Percentiles rank a stretch among this genome's conserved stretches.
Conservation (phyloP, 2,113 vertebrate species). For the Tinamus guttatus region DNA sequence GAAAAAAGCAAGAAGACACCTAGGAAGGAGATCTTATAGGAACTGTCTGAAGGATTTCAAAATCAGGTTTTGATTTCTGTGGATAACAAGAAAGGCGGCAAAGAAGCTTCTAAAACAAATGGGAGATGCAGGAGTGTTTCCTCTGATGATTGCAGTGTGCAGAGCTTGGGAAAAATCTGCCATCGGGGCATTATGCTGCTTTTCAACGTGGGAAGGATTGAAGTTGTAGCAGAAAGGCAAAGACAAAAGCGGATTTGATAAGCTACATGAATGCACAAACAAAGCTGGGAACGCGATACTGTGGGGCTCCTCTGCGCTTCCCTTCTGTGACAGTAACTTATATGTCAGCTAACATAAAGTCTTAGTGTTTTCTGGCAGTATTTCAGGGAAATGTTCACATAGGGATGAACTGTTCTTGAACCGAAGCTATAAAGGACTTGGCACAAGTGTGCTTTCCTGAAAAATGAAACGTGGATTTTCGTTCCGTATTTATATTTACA, state of each 20-base stretch:
- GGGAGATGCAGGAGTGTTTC: neutral
- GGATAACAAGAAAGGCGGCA: neutral
- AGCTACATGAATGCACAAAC: neutral
- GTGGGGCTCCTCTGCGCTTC: conserved; percentile 19
- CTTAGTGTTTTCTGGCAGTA: neutral
- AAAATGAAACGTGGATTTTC: conserved; percentile 20
- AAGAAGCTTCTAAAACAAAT: neutral
- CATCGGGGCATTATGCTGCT: neutral
- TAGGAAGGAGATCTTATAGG: neutral
- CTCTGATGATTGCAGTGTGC: neutral
- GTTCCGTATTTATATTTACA: conserved; percentile 38
- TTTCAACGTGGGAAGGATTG: neutral
- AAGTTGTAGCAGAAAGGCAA: neutral
- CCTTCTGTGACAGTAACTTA: neutral
- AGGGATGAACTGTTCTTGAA: conserved; percentile 56
- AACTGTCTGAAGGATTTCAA: neutral
- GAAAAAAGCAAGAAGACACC: neutral
- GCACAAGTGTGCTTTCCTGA: neutral
- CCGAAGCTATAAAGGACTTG: conserved; percentile 30
- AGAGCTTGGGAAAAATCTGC: neutral
- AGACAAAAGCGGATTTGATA: conserved; percentile 35
- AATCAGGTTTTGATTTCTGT: neutral
- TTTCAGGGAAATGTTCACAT: conserved; percentile 35
- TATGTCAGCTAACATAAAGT: neutral
- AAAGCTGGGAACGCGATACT: neutral